Base-by-base conservation (phyloP, 2,113 vertebrate species). In the Mirounga angustirostris region DNA sequence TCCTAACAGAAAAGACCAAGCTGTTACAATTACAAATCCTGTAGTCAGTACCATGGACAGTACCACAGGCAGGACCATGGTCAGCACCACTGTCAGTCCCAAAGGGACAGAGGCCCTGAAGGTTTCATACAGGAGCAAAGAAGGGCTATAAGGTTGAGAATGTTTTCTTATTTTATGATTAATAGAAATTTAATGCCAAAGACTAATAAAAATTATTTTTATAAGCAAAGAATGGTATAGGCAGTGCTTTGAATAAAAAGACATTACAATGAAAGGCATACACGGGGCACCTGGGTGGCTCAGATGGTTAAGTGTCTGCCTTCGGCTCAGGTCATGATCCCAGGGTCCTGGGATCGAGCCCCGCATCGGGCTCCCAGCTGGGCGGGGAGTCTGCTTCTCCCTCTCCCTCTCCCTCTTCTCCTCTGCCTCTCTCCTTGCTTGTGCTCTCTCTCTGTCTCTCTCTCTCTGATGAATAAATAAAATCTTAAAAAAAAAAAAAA, bases 31-130 rank as follows among this genome's bases (percentile, higher is more conserved):
- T 50, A 3, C 56, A 71, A 40, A 36, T 18, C 22, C 56, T 80
- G 12, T 1, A 5, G 33, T 52, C 83, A 96, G 96, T 28, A 97
- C 98, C 96, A 92, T 36, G 74, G 86, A 93, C 87, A 97, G 97
- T 33, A 9, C 3, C 83, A 15, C 0, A 2, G 4, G 21, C 95
- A 93, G 90, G 65, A 89, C 90, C 92, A 89, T 0, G 76, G 91
- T 81, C 96, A 96, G 97, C 89, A 24, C 83, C 93, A 86, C 6
- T 21, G 21, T 19, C 71, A 19, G 61, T 24, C 58, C 88, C 59
- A 84, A 78, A 63, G 40, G 40, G 11, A 54, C 22, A 19, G 13
- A 4, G 9, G 12, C 36, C 61, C 74, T 54, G 14, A 96, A 52
- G 16, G 21, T 24, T 83, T 71, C 43, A 71, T 40, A 1, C 36